Conservation (phyloP, 2,888 invertebrate species). For the Ectropis crepuscularia region DNA sequence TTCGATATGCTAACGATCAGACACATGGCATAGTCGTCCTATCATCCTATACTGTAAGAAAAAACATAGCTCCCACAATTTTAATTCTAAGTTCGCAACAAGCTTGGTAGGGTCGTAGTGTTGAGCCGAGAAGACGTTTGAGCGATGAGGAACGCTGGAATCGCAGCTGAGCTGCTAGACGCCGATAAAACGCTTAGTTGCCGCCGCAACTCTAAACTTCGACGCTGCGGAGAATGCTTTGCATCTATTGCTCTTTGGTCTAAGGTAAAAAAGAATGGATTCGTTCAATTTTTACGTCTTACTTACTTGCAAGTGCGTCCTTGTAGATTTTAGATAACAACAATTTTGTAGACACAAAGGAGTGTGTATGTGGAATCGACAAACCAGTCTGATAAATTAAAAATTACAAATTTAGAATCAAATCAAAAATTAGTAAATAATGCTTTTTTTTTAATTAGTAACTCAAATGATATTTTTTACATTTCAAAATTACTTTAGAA, state of each 20-base stretch:
- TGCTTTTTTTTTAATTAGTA: no score
- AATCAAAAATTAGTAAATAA: no score
- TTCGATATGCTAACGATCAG: no score
- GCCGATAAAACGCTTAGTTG: slow-evolving; percentile 81
- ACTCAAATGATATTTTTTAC: no score
- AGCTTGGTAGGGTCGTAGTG: slow-evolving; percentile 21
- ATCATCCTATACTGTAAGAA: neutral
- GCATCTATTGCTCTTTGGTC: slow-evolving; percentile 32
- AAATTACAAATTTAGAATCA: no score
- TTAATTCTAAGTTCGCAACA: slow-evolving; percentile 40
- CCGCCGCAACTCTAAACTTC: slow-evolving; percentile 65
- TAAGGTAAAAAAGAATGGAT: slow-evolving; percentile 12
- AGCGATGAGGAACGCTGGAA: slow-evolving; percentile 36
- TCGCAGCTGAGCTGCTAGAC: slow-evolving; percentile 60
- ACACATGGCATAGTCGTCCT: neutral
- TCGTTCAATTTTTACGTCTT: neutral
- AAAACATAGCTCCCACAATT: slow-evolving; percentile 23
- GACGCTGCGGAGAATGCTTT: slow-evolving; percentile 47
- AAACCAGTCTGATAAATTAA: no score
- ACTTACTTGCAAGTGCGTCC: no score
- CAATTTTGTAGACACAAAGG: no score
- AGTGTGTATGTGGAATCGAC: no score
- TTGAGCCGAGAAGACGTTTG: slow-evolving; percentile 33
- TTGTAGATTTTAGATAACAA: no score
- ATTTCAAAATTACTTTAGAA: no score